Base-by-base conservation (phyloP, 2,113 vertebrate genomes). In the Varanus salvator region DNA sequence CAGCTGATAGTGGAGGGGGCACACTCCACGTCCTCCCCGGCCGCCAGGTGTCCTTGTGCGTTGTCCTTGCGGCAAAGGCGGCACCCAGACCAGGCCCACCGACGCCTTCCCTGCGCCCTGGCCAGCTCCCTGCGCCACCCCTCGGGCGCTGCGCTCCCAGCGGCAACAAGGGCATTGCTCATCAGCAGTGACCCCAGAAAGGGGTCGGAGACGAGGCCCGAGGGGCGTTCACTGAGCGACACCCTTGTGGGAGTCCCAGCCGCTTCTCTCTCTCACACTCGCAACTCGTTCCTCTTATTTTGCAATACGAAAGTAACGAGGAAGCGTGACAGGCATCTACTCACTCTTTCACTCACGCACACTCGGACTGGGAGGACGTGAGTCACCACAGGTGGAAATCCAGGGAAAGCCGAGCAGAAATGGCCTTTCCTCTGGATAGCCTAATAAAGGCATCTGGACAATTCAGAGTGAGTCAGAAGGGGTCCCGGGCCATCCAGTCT, bases 241-340 rank as follows among this genome's bases (percentile, higher is more conserved):
- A 6, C 23, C 11, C 11, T 27, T n/a, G 38, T 27, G 54, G 54
- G 85, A 48, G 75, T 57, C 38, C 8, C 71, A 38, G 29, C 12
- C 9, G 1, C 12, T 27, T 75, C 31, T 6, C n/a, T 21, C 83
- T 23, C 66, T 12, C 0, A 44, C 0, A 0, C 1, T 38, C 0
- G 12, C n/a, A 21, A 48, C 38, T 15, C 80, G 54, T 6, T 1
- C 4, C 2, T 25, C 31, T 72, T 1, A 3, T 89, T 21, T 15
- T 14, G 0, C 31, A 0, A 57, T 27, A 60, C 25, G 23, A 60
- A 60, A 48, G 31, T 12, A 6, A 69, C 14, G 3, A 69, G 48
- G 64, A 34, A 23, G 31, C 25, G 3, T 38, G 31, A 15, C 23
- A 17, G 9, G 7, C 38, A 11, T 17, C 17, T 14, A 66, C 12